These are phyloP conservation scores for Pipistrellus nathusii DNA, from an alignment of 2,797 vertebrate species.

Conservation along the genomic window DNA sequence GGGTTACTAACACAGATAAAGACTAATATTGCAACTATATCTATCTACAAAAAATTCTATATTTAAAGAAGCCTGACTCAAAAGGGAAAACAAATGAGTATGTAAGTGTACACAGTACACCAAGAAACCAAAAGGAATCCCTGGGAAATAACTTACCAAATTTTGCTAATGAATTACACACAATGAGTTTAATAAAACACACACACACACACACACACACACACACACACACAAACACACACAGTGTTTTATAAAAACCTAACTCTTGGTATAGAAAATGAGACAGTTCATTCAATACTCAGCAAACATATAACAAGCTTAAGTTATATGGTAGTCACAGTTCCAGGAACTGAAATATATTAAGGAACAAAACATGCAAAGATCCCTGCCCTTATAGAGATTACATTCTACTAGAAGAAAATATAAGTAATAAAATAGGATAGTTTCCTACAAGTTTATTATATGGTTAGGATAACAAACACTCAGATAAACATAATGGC, in stretches of 20 bases:
- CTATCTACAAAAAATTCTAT: not conserved
- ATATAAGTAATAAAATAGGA: conserved; percentile 26
- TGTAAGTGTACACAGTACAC: not conserved
- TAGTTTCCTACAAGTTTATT: conserved; percentile 34
- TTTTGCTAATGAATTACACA: not conserved
- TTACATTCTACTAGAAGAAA: conserved; percentile 16
- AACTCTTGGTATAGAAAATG: conserved; percentile 2
- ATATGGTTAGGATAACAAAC: conserved; percentile 23
- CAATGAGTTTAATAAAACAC: not conserved
- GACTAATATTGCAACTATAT: conserved; percentile 8
- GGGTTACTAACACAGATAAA: conserved; percentile 39
- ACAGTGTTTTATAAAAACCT: not conserved
- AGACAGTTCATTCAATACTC: not conserved
- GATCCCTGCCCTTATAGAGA: not conserved
- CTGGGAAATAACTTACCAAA: conserved; percentile 38
- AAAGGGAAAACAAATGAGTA: not conserved
- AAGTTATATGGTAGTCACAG: not conserved
- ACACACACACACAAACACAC: not conserved
- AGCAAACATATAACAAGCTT: conserved; percentile 34
- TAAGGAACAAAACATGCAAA: conserved; percentile 52
- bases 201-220: not conserved
- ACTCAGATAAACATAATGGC: conserved; percentile 42
- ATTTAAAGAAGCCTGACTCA: conserved; percentile 54
- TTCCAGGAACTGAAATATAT: not conserved
- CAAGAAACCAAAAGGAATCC: conserved; percentile 48